These are phyloP conservation scores for Andricus grossulariae DNA, from an alignment of 1,140 invertebrate species.

Conservation along the genomic window DNA sequence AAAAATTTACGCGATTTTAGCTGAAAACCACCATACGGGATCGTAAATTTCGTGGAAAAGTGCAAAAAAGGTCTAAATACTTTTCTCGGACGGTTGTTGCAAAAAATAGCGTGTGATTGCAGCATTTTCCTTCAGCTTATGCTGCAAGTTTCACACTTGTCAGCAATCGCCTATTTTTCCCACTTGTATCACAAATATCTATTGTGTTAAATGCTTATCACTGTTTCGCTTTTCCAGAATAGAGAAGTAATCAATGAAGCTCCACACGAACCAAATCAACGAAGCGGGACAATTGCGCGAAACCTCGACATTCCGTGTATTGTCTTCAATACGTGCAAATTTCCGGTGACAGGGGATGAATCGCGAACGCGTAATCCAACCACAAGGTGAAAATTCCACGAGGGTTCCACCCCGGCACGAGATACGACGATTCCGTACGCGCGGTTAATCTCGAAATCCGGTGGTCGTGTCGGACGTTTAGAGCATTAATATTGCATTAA, in stretches of 20 bases:
- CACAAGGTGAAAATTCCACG: slow-evolving; percentile 59
- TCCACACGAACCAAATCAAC: slow-evolving; percentile 50
- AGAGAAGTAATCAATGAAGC: slow-evolving; percentile 56
- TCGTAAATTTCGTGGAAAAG: too few species aligned
- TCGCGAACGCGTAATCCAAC: slow-evolving; percentile 58
- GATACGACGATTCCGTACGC: slow-evolving; percentile 53
- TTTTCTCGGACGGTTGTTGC: too few species aligned
- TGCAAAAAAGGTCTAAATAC: too few species aligned
- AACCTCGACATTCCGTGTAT: slow-evolving; percentile 48
- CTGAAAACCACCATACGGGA: too few species aligned
- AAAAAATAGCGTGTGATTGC: too few species aligned
- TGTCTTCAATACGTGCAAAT: slow-evolving; percentile 54
- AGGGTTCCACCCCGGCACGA: slow-evolving; percentile 50
- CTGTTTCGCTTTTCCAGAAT: slow-evolving; percentile 37
- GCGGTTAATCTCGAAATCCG: slow-evolving; percentile 56
- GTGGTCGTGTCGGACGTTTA: slow-evolving; percentile 53
- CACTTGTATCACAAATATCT: too few species aligned
- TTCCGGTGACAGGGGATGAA: slow-evolving; percentile 55
- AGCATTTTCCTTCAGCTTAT: too few species aligned
- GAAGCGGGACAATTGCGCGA: slow-evolving; percentile 52
- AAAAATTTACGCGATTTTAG: too few species aligned
- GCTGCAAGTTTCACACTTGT: too few species aligned
- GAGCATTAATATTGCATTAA: slow-evolving; percentile 57
- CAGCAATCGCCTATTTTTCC: too few species aligned
- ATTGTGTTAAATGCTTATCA: too few species aligned